These are phyloP conservation scores for Paralichthys olivaceus DNA, from an alignment of 2,113 vertebrate genomes.

Conservation along the genomic window DNA sequence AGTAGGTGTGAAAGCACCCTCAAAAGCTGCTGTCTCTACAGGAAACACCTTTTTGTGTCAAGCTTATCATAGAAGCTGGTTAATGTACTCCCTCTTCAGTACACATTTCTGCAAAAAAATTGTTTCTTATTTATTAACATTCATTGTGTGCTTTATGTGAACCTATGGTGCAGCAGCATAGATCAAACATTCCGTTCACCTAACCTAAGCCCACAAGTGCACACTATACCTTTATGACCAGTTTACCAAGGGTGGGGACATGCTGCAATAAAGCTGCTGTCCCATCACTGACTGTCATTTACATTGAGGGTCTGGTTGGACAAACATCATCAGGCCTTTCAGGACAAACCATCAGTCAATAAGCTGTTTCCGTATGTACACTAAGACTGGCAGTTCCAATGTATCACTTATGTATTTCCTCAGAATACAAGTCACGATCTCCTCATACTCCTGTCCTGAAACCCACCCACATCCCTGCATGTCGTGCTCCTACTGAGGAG, in stretches of 20 bases:
- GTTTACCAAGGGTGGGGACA: constrained; percentile 29
- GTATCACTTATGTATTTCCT: background rate
- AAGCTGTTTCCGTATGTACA: background rate
- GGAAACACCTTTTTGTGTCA: too few species aligned
- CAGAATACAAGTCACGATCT: background rate
- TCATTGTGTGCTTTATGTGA: background rate
- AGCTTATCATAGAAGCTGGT: too few species aligned
- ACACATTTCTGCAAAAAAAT: too few species aligned
- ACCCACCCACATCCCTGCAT: background rate
- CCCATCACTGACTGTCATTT: background rate
- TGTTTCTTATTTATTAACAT: too few species aligned
- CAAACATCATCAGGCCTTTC: constrained; percentile 3
- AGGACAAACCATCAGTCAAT: background rate
- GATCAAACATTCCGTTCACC: background rate
- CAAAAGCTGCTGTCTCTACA: too few species aligned
- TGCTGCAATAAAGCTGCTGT: constrained; percentile 7
- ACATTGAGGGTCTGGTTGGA: background rate
- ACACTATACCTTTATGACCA: background rate
- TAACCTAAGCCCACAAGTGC: background rate
- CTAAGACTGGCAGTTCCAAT: background rate
- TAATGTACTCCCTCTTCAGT: too few species aligned
- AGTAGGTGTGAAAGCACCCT: too few species aligned
- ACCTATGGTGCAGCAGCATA: background rate
- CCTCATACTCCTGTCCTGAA: too few species aligned
- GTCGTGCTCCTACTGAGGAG: background rate